Percentiles rank a stretch among this genome's conserved stretches.
phyloP scores from a whole-genome alignment of 1,140 invertebrate genomes.

The Probaryconus sp. region DNA sequence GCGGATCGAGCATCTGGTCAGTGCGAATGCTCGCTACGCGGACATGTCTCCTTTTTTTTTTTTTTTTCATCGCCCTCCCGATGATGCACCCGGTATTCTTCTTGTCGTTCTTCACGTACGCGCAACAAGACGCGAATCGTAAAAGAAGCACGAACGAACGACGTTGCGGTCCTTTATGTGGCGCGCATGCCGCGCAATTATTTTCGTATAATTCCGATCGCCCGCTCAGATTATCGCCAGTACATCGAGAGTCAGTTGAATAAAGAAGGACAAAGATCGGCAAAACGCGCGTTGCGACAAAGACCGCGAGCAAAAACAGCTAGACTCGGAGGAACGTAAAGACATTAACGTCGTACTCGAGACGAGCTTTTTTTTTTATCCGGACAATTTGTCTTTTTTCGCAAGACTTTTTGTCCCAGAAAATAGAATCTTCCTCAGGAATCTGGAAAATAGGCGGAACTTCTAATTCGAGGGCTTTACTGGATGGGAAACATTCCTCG shows the following conservation, averaged over 20 bases:
- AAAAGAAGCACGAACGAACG: slow-evolving; percentile 40
- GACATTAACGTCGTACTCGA: slow-evolving; percentile 24
- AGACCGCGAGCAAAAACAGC: slow-evolving; percentile 37
- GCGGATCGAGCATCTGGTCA: slow-evolving; percentile 43
- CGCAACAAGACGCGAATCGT: slow-evolving; percentile 42
- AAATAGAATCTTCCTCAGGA: too few species aligned
- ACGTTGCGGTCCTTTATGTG: slow-evolving; percentile 27
- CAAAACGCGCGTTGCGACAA: slow-evolving; percentile 36
- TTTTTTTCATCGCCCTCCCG: slow-evolving; percentile 25
- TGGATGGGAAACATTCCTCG: too few species aligned
- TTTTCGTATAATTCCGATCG: slow-evolving; percentile 73
- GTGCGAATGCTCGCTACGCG: slow-evolving; percentile 9
- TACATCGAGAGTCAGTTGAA: slow-evolving; percentile 11
- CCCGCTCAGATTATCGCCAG: slow-evolving; percentile 63
- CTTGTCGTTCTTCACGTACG: slow-evolving; percentile 43
- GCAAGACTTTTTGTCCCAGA: too few species aligned
- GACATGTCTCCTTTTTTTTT: slow-evolving; percentile 5
- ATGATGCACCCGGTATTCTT: slow-evolving; percentile 44
- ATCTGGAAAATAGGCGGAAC: too few species aligned
- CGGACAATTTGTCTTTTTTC: neutral
- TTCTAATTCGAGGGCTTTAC: too few species aligned
- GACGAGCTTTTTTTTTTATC: neutral
- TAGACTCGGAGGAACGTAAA: slow-evolving; percentile 49
- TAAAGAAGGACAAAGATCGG: slow-evolving; percentile 27
- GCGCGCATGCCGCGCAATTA: slow-evolving; percentile 67